Conservation (phyloP, 1,140 invertebrate species). For the Leptinotarsa defecta region DNA sequence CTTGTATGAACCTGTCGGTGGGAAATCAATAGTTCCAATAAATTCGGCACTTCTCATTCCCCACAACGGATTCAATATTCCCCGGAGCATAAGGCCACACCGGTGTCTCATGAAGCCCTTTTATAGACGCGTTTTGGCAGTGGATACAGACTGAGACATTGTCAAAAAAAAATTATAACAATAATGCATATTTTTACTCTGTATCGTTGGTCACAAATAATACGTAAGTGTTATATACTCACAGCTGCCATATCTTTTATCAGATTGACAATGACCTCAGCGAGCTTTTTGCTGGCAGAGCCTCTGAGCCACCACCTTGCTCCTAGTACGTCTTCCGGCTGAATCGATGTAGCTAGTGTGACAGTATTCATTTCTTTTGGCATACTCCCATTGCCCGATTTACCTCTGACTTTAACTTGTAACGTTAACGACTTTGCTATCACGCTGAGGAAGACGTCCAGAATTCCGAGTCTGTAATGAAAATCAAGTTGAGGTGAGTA, state of each 20-base stretch:
- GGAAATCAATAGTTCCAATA: too few relatives aligned
- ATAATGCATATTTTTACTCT: too few relatives aligned
- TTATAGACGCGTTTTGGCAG: too few relatives aligned
- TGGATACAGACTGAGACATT: too few relatives aligned
- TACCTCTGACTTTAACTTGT: constrained; percentile 82
- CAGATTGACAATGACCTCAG: constrained; percentile 85
- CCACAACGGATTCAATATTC: too few relatives aligned
- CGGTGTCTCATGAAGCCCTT: rapidly evolving
- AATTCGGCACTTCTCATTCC: too few relatives aligned
- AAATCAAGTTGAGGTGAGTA: background rate
- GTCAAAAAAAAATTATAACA: too few relatives aligned
- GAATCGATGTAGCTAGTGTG: constrained; percentile 64
- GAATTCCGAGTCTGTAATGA: constrained; percentile 63
- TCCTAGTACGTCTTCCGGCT: constrained; percentile 63
- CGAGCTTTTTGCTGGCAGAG: constrained; percentile 78
- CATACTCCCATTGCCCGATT: constrained; percentile 56
- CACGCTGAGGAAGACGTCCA: constrained; percentile 86
- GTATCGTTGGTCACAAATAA: too few relatives aligned
- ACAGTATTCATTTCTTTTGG: constrained; percentile 68
- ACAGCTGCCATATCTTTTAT: constrained; percentile 91
- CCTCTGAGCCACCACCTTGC: constrained; percentile 87
- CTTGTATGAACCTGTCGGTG: too few relatives aligned
- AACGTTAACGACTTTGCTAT: constrained; percentile 86
- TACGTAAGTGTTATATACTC: constrained; percentile 52
- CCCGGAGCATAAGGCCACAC: too few relatives aligned